phyloP scores from a whole-genome alignment of 2,797 vertebrate species.

The Sebastes trivittatus region DNA sequence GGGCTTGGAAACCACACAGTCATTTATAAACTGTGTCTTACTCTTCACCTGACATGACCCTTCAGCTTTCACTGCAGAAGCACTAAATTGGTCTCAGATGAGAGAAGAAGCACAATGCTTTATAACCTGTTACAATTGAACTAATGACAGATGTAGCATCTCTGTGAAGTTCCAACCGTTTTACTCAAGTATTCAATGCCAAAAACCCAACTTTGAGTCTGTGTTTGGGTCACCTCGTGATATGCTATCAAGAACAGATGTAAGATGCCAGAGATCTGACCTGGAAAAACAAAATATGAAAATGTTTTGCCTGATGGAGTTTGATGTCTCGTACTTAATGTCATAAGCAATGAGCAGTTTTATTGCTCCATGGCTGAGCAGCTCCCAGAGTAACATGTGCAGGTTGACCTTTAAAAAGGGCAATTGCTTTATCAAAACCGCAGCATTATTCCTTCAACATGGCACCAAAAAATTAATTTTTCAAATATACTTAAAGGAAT shows the following conservation, averaged over 20 bases:
- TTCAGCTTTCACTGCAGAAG: conserved; percentile 24
- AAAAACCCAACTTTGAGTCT: conserved; percentile 16
- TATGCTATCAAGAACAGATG: conserved; percentile 41
- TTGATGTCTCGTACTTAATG: conserved; percentile 27
- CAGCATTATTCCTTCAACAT: not conserved
- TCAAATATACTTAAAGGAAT: not conserved
- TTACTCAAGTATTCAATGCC: not conserved
- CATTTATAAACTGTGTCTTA: conserved; percentile 51
- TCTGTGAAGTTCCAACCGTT: not conserved
- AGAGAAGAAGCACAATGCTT: conserved; percentile 4
- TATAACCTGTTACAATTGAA: conserved; percentile 32
- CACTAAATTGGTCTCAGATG: not conserved
- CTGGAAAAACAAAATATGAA: conserved; percentile 42
- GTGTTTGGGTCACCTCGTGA: conserved; percentile 33
- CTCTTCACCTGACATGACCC: conserved; percentile 60
- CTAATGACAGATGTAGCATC: not conserved
- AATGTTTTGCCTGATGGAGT: conserved; percentile 44
- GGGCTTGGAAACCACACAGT: conserved; percentile 48
- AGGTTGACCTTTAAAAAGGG: conserved; percentile 61
- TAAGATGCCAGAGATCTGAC: conserved; percentile 41
- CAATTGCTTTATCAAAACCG: conserved; percentile 15
- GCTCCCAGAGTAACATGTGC: conserved; percentile 16
- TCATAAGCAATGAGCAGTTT: conserved; percentile 29
- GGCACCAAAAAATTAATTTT: not conserved
- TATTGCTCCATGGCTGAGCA: conserved; percentile 33